These are phyloP conservation scores for Apeltes quadracus DNA, from an alignment of 2,113 vertebrate species.

Conservation along the genomic window DNA sequence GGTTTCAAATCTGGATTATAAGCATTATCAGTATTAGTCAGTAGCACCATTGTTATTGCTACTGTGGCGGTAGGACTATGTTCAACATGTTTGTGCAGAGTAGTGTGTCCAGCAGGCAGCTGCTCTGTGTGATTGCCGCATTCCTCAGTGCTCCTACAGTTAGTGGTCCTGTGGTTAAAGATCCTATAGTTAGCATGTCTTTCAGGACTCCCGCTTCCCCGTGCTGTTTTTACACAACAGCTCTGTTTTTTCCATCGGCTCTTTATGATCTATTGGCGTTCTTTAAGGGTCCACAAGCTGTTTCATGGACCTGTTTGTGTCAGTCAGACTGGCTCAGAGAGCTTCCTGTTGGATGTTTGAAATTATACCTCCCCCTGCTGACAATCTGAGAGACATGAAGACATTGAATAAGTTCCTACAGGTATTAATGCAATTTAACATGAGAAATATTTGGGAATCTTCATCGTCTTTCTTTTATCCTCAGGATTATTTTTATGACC, in stretches of 20 bases:
- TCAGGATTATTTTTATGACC: not conserved
- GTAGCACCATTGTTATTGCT: not conserved
- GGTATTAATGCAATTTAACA: not conserved
- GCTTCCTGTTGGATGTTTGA: slow-evolving; percentile 17
- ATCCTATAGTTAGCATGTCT: slow-evolving; percentile 46
- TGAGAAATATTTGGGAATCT: not conserved
- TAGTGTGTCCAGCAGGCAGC: not conserved
- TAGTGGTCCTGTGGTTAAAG: slow-evolving; percentile 48
- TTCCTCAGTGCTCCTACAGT: slow-evolving; percentile 37
- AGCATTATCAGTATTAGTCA: not conserved
- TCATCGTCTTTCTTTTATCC: not conserved
- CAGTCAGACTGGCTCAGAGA: slow-evolving; percentile 15
- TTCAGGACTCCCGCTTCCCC: slow-evolving; percentile 21
- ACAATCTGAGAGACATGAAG: not conserved
- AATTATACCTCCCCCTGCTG: slow-evolving; percentile 58
- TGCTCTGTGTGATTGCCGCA: not conserved
- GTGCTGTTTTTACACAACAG: not conserved
- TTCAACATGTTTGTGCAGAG: not conserved
- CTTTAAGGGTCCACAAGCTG: slow-evolving; percentile 7
- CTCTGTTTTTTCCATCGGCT: slow-evolving; percentile 11
- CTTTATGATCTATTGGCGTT: not conserved
- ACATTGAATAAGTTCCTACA: not conserved
- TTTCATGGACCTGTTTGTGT: slow-evolving; percentile 27
- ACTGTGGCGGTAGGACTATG: not conserved
- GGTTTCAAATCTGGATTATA: not conserved